Evolutionary conservation across 2,888 invertebrate species (phyloP), one percentile per base, ranked within the genome.

Genomic region (Eupithecia inturbata): DNA sequence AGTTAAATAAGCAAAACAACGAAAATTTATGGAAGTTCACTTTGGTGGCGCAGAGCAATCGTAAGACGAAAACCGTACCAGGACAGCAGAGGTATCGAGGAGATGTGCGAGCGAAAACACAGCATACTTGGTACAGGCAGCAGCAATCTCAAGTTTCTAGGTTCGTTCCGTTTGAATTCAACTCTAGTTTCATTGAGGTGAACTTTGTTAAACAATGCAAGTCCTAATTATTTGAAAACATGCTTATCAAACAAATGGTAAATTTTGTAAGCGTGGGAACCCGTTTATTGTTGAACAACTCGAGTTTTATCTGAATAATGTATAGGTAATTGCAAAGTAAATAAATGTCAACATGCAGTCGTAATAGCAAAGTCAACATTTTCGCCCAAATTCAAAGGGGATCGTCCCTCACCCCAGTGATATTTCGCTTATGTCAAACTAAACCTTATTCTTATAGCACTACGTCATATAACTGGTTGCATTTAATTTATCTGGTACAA

Each of bases 291-390:
- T 76, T 73, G 68, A 66, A 62, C 12, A 72, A 74, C 62, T 75
- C 57, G 72, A 68, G 67, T 75, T 76, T 77, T 75, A 77, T 74
- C 76, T 66, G 62, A 71, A 68, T 74, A 74, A 14, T 4, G 26
- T 57, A 75, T 71, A n/a, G n/a, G n/a, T n/a, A 77, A 86, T 87
- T 84, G 84, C 82, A 85, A 87, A 84, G 83, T 84, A 89, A 91
- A 89, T 87, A 85, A 87, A 87, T 88, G 88, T 87, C 86, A 88
- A 88, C 88, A 88, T 85, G 84, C 85, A 84, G 81, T 84, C 81
- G 80, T 88, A 89, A 89, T 85, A 87, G 87, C 82, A 85, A 82
- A 88, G 86, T 87, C 86, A 89, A 90, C 88, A 89, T 85, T 88
- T 90, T 89, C 88, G 87, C 85, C 85, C 82, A 84, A 84, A 85